Conservation (phyloP, 2,113 vertebrate genomes). For the Alouatta palliata region DNA sequence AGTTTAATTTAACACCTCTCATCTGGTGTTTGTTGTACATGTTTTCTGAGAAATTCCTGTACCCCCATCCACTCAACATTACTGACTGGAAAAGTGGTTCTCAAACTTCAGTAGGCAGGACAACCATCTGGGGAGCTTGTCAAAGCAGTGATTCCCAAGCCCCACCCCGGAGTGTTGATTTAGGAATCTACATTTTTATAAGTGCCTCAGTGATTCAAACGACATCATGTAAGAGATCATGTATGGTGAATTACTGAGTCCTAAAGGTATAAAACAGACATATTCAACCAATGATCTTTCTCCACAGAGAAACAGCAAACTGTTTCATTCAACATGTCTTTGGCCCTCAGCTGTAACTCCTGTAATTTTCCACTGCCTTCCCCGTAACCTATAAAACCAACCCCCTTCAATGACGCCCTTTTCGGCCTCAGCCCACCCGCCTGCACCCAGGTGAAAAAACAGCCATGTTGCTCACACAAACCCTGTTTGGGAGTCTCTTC, state of each 20-base stretch:
- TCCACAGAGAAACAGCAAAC: background rate
- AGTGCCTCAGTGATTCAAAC: background rate
- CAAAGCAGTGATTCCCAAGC: background rate
- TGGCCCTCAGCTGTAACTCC: no score
- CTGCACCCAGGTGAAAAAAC: no score
- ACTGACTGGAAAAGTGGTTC: background rate
- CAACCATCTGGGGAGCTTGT: background rate
- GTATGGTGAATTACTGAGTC: background rate
- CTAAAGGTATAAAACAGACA: background rate
- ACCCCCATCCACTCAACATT: background rate
- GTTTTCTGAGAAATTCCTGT: background rate
- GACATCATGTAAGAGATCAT: background rate
- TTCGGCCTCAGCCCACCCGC: no score
- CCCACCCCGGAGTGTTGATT: background rate
- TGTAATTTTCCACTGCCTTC: no score
- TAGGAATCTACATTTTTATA: background rate
- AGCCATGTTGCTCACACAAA: no score
- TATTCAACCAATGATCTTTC: background rate
- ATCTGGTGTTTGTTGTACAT: background rate
- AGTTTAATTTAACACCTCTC: background rate
- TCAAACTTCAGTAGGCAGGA: background rate
- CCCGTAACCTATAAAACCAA: no score
- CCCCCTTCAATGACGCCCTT: no score
- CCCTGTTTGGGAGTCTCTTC: no score
- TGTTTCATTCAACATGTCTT: background rate